Evolutionary conservation across 2,113 vertebrate genomes (phyloP).

Genomic region (Melanocharis versteri): DNA sequence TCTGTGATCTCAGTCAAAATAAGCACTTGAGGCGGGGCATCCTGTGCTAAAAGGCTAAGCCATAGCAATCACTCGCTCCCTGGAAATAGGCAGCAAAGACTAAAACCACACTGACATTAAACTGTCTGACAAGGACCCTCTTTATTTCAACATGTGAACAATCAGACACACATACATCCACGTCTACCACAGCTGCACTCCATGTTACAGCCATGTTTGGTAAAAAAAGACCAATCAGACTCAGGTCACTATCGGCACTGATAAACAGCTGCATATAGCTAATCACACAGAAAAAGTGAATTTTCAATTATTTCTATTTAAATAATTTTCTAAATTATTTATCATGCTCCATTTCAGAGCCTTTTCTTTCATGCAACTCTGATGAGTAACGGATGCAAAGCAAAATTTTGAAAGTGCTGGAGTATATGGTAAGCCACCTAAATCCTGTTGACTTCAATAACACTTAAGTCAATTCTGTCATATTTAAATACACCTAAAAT

Average conservation of each 20-base stretch:
- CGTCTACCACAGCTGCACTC: not conserved
- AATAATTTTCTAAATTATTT: not conserved
- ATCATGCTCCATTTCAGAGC: not conserved
- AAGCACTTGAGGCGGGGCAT: not conserved
- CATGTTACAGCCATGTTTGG: not conserved
- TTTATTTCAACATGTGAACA: not conserved
- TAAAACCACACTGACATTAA: not conserved
- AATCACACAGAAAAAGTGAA: not conserved
- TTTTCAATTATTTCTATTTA: not conserved
- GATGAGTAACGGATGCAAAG: not conserved
- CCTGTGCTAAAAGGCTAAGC: slow-evolving; percentile 20
- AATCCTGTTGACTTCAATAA: not conserved
- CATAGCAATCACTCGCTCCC: not conserved
- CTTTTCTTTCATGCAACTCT: not conserved
- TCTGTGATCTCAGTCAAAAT: not conserved
- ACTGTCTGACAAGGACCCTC: not conserved
- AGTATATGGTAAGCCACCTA: not conserved
- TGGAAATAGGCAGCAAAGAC: not conserved
- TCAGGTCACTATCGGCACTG: not conserved
- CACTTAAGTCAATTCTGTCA: not conserved
- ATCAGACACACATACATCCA: not conserved
- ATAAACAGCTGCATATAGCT: not conserved
- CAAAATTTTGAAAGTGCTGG: not conserved
- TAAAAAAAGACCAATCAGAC: not conserved
- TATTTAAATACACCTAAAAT: not conserved